Evolutionary conservation across 2,888 invertebrate species (phyloP), one percentile per base, ranked within the genome.

Genomic region (Tricholauxania praeusta): DNA sequence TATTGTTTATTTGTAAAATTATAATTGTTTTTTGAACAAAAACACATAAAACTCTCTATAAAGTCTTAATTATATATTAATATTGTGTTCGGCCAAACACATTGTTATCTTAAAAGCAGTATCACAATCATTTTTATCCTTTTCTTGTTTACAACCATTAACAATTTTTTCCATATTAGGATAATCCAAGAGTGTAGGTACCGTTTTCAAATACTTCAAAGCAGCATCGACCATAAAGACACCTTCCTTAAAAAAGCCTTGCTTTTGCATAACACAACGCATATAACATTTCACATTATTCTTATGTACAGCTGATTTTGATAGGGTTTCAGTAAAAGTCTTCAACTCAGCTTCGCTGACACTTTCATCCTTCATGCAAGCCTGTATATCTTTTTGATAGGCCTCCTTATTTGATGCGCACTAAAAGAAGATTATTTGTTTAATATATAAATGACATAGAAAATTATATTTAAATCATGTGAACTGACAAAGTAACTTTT

Each of bases 261-360:
- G 79, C 32, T 83, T 82, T 72, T 86, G 84, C 80, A 85, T 80
- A 59, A 85, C 57, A 60, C 85, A 85, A 63, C 82, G 82, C 72
- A 80, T 66, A 49, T 82, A 80, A 70, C 85, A 85, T 66, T 85
- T 85, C 1, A 86, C 67, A 48, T 77, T 78, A 19, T 80, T 80
- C n/a, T 75, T 80, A 12, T 79, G 75, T 47, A 70, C 80, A 10
- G 71, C 62, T 19, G 72, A 75, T 74, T 82, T 81, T 59, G 79
- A 79, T 15, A 72, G 72, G 49, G 75, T 62, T 72, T 74, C 76
- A 71, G 81, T 79, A 10, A 72, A 73, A 0, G 76, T 76, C 72
- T 77, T 80, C 0, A 84, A 65, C 22, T 84, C 83, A 0, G 75
- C 75, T 69, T 80, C 78, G 1, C 72, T 71, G 10, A 81, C 52